A percentile compares a stretch with the other conserved stretches of the same genome.
Conservation (phyloP, 2,797 vertebrate species). For the Peromyscus eremicus region DNA sequence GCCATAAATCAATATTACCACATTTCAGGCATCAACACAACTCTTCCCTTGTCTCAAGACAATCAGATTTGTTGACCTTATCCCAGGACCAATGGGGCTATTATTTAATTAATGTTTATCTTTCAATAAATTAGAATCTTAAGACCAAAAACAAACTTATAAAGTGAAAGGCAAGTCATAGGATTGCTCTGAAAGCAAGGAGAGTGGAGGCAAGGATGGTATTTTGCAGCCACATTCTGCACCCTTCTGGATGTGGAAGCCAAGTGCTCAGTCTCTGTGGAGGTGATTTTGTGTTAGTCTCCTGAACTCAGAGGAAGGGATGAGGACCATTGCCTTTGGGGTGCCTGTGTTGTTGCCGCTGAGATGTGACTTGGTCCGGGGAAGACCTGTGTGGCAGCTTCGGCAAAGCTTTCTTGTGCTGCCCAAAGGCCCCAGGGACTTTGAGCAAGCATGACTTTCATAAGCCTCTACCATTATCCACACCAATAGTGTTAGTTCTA, state of each 20-base stretch:
- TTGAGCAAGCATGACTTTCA: slow-evolving; percentile 64
- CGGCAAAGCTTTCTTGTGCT: neutral
- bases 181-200: neutral
- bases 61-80: neutral
- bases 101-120: slow-evolving; percentile 62
- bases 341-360: neutral
- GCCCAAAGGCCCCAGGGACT: neutral
- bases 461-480: slow-evolving; percentile 65
- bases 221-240: neutral
- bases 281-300: neutral
- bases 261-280: neutral
- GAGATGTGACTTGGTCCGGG: neutral
- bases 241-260: neutral
- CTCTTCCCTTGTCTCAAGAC: neutral
- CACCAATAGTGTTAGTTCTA: slow-evolving; percentile 62
- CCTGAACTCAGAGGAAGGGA: neutral
- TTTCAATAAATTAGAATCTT: slow-evolving; percentile 22
- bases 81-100: neutral
- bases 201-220: accelerated
- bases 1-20: neutral
- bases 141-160: neutral
- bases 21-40: neutral
- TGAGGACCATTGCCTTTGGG: neutral
- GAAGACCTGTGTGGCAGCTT: neutral
- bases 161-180: neutral